Evolutionary conservation across 1,140 invertebrate genomes (phyloP), one percentile per base, ranked within the genome.

Genomic region (Oryctes rhinoceros): DNA sequence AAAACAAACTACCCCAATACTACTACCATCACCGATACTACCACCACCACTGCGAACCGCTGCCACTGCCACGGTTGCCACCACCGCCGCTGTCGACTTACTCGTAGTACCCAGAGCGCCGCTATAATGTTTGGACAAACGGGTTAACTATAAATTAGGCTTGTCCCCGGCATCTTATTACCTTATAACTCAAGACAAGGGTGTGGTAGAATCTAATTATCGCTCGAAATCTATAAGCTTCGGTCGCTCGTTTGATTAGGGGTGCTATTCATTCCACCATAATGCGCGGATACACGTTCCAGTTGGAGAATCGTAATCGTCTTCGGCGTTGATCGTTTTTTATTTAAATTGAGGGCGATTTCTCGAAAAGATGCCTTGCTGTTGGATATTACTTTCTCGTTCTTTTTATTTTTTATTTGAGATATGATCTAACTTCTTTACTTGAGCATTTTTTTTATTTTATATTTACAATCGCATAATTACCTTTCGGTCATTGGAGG

Each of bases 161-260:
- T 82, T 84, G 83, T 83, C 82, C 39, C 81, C 81, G 80, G 82
- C 82, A 78, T 85, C 85, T 85, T 85, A 86, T 86, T 86, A 86
- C 84, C 82, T 85, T 85, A 85, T 85, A 86, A 86, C 85, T 86
- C 83, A 85, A 84, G 84, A 85, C 84, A 83, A 84, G 84, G 84
- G 84, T 84, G 85, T 86, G 84, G 82, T 81, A 76, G 82, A 83
- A 84, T 85, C 83, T 85, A 85, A 85, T 85, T 85, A 85, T 85
- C 83, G 82, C 81, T 79, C 81, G 13, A 76, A 84, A 85, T 85
- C 85, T 84, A 85, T 85, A 85, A 84, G 83, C 84, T 82, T 81
- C 81, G 81, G 81, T 79, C 81, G 79, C 77, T 39, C 71, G 76
- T 81, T 81, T 78, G 80, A 79, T 78, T 78, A 79, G 78, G 78